These are phyloP conservation scores for Onychostoma macrolepis DNA, from an alignment of 2,113 vertebrate species.

Conservation along the genomic window DNA sequence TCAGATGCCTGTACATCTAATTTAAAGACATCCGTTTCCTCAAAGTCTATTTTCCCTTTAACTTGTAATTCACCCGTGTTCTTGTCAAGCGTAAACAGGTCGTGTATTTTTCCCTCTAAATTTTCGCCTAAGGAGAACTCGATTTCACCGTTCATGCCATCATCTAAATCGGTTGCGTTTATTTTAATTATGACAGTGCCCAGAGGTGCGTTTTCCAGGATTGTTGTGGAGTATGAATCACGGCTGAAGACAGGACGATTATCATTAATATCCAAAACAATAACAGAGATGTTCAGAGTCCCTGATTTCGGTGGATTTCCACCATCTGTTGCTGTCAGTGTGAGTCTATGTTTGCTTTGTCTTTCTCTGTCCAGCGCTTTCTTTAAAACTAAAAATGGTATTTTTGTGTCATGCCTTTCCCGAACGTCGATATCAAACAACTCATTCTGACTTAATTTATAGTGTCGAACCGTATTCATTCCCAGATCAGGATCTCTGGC, in stretches of 20 bases:
- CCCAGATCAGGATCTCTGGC: conserved; percentile 68
- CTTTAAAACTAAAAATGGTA: conserved; percentile 66
- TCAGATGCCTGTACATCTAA: conserved; percentile 71
- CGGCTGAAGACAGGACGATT: conserved; percentile 69
- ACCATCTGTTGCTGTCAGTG: conserved; percentile 69
- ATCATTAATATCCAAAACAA: conserved; percentile 69
- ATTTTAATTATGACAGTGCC: conserved; percentile 63
- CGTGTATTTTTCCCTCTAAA: conserved; percentile 58
- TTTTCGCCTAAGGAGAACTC: conserved; percentile 60
- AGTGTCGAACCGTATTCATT: conserved; percentile 53
- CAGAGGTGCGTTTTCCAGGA: conserved; percentile 64
- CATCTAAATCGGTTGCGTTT: conserved; percentile 68
- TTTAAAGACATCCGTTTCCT: conserved; percentile 61
- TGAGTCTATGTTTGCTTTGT: conserved; percentile 56
- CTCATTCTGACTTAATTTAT: conserved; percentile 55
- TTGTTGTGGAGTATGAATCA: conserved; percentile 62
- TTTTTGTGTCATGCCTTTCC: conserved; percentile 65
- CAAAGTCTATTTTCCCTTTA: conserved; percentile 68
- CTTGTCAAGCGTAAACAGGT: conserved; percentile 64
- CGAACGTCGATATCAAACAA: conserved; percentile 67
- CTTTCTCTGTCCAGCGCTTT: conserved; percentile 69
- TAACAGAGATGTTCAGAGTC: conserved; percentile 64
- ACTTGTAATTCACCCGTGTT: conserved; percentile 67
- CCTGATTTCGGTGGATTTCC: conserved; percentile 70
- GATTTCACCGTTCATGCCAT: conserved; percentile 61